phyloP scores from a whole-genome alignment of 1,140 invertebrate genomes.

The Hyphantria cunea region DNA sequence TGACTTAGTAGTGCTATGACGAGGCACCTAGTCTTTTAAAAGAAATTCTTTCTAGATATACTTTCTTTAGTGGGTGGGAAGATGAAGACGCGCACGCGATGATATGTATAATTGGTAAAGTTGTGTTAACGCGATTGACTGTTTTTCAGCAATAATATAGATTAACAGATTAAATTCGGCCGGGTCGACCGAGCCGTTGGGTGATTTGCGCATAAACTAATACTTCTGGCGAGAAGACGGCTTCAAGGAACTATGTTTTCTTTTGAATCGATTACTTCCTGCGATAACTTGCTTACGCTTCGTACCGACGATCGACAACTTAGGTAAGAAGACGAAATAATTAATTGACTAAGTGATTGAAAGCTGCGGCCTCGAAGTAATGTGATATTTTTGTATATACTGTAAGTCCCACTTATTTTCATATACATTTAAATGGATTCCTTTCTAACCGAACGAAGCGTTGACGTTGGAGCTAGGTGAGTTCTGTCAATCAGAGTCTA shows the following conservation, averaged over 20 bases:
- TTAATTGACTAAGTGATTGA: slow-evolving; percentile 75
- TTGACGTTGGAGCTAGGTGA: slow-evolving; percentile 60
- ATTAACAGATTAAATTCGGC: slow-evolving; percentile 10
- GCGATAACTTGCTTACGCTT: slow-evolving; percentile 72
- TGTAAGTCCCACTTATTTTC: slow-evolving; percentile 81
- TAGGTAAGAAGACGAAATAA: slow-evolving; percentile 76
- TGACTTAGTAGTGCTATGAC: slow-evolving; percentile 36
- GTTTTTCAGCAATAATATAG: slow-evolving; percentile 22
- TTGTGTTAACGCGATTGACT: slow-evolving; percentile 23
- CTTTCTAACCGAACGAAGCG: slow-evolving; percentile 73
- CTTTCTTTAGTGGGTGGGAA: slow-evolving; percentile 35
- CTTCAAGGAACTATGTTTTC: slow-evolving; percentile 32
- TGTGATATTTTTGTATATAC: slow-evolving; percentile 82
- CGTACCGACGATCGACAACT: slow-evolving; percentile 58
- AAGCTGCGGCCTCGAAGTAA: slow-evolving; percentile 81
- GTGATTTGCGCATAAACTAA: slow-evolving; percentile 39
- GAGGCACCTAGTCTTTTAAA: slow-evolving; percentile 45
- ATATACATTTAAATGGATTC: slow-evolving; percentile 81
- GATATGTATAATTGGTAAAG: slow-evolving; percentile 36
- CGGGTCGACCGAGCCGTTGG: slow-evolving; percentile 9
- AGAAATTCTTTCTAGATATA: slow-evolving; percentile 43
- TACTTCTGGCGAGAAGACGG: slow-evolving; percentile 28
- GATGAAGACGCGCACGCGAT: slow-evolving; percentile 31
- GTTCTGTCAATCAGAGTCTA: slow-evolving; percentile 42
- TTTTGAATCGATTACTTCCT: slow-evolving; percentile 47